Evolutionary conservation across 1,140 invertebrate species (phyloP), one percentile per base, ranked within the genome.

Genomic region (Acyrthosiphon pisum): DNA sequence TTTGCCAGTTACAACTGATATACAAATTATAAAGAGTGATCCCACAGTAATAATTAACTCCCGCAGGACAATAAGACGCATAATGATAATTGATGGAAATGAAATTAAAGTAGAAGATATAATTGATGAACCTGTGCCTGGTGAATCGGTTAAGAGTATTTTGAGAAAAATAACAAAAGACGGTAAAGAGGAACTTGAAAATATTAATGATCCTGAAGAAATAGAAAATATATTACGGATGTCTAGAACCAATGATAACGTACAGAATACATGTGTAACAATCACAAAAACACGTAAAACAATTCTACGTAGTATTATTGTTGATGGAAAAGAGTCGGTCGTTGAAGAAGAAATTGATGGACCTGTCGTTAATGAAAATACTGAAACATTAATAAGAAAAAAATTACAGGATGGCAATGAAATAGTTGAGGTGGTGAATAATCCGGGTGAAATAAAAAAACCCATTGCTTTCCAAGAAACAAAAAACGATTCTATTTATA

Each of bases 131-230:
- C 53, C 35, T 0, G 53, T n/a, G 46, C 2, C 90, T 68, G 46
- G 30, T 76, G 37, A 68, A 46, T 46, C 26, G 2, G 44, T 20
- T 18, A 91, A 60, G 1, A 91, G 14, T 20, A 46, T 68, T 44
- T 46, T 35, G 22, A 93, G 76, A 93, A 93, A 68, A 88, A 95
- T 94, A 94, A 44, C 26, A 0, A 90, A 44, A 20, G 56, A 90
- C 11, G 41, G 41, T 22, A 44, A 90, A 20, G 53, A 68, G 46
- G 20, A n/a, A 44, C 0, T 90, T 30, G 37, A 76, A 90, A 30
- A 68, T 44, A 68, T 44, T 7, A 11, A 4, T 8, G 56, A 90
- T 44, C 89, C 60, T 30, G 11, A n/a, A 23, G 41, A 76, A 68
- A 68, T 46, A 30, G 30, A 68, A 41, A 46, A 44, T 26, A 68